Conservation (phyloP, 64 coral and sea anemone species). For the Montipora sp. region DNA sequence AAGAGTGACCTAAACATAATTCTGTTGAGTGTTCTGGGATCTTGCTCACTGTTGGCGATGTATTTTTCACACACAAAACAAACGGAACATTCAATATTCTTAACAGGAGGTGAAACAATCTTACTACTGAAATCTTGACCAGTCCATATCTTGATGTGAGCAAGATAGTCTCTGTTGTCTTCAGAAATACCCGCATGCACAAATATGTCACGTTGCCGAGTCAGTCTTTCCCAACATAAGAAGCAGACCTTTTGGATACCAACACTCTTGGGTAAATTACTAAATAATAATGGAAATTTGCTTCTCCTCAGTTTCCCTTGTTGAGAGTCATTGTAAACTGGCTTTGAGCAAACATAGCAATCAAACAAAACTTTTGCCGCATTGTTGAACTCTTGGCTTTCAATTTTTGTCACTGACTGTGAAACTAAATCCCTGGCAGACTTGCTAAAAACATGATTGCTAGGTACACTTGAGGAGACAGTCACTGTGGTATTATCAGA, state of each 20-base stretch:
- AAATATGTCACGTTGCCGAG: constrained; percentile 69
- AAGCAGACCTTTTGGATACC: constrained; percentile 76
- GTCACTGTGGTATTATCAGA: not conserved
- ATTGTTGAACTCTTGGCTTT: not conserved
- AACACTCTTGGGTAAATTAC: constrained; percentile 39
- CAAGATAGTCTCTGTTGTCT: constrained; percentile 69
- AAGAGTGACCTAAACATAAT: constrained; percentile 79
- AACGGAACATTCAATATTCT: constrained; percentile 1
- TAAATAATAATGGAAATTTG: constrained; percentile 79
- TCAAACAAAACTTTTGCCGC: constrained; percentile 34
- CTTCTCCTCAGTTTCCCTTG: constrained; percentile 66
- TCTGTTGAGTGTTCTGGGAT: constrained; percentile 49
- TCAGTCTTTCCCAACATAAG: constrained; percentile 75
- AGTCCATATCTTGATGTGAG: constrained; percentile 85
- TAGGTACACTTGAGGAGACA: not conserved
- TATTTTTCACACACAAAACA: constrained; percentile 88
- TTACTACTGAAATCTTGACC: constrained; percentile 31
- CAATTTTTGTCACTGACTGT: not conserved
- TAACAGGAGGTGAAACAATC: constrained; percentile 1
- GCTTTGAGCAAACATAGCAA: constrained; percentile 71
- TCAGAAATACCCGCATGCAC: constrained; percentile 67
- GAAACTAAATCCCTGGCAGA: not conserved
- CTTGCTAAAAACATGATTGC: not conserved
- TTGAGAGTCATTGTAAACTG: constrained; percentile 33
- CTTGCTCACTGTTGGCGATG: constrained; percentile 33